Percentiles rank a stretch among this genome's conserved stretches.
Evolutionary conservation across 2,888 invertebrate species (phyloP).

Genomic region (Piscicola geometra): DNA sequence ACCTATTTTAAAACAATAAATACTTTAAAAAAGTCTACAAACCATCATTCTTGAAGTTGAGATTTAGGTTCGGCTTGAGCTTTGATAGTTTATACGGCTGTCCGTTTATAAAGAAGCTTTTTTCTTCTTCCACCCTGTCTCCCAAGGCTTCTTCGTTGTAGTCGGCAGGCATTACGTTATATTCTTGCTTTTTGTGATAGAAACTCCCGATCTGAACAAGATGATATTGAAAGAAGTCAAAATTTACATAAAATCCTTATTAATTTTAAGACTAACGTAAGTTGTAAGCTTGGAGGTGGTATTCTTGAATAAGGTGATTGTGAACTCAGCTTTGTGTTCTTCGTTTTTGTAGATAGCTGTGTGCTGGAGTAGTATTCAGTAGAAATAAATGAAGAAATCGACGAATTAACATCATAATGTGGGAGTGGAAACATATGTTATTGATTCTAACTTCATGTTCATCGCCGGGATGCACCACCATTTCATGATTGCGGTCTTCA

Average conservation of each 20-base stretch:
- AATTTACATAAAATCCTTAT: too few relatives aligned
- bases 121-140: background rate
- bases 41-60: background rate
- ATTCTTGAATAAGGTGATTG: background rate
- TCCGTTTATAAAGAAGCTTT: background rate
- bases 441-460: background rate
- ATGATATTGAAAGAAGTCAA: too few relatives aligned
- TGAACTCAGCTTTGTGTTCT: background rate
- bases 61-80: background rate
- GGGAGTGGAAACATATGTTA: background rate
- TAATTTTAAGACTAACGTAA: too few relatives aligned
- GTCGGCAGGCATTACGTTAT: background rate
- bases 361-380: background rate
- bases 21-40: background rate
- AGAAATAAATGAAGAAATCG: background rate
- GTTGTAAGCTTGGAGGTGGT: too few relatives aligned
- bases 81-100: background rate
- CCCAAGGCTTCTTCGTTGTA: background rate
- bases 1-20: background rate
- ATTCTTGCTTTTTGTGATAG: background rate
- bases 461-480: background rate
- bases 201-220: background rate
- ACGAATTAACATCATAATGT: background rate
- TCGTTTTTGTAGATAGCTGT: background rate
- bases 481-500: background rate